Conservation (phyloP, 1,140 invertebrate species). For the Zaprionus davidi region DNA sequence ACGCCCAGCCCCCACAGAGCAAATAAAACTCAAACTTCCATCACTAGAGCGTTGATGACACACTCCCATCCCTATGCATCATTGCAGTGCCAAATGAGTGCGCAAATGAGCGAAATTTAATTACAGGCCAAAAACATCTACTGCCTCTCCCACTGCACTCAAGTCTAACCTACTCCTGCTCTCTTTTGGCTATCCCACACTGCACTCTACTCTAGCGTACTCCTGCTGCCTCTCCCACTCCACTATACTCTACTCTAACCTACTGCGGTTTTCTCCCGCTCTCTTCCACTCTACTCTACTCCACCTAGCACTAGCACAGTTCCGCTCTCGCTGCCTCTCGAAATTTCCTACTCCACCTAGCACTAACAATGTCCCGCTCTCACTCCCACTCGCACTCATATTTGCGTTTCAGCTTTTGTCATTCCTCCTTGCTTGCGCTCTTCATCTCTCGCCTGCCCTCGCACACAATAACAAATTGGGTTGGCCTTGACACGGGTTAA, state of each 20-base stretch:
- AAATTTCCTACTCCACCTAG: not conserved
- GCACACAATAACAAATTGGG: slow-evolving; percentile 46
- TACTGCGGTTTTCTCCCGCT: too few relatives aligned
- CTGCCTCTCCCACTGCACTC: not conserved
- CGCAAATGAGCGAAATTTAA: not conserved
- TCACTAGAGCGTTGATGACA: not conserved
- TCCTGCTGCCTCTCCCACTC: not conserved
- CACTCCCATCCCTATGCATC: not conserved
- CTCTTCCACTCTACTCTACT: not conserved
- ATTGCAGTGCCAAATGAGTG: not conserved
- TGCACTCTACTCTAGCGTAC: not conserved
- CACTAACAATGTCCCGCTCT: not conserved
- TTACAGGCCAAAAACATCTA: not conserved
- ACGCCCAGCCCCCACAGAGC: not conserved
- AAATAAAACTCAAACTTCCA: not conserved
- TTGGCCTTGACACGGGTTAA: slow-evolving; percentile 54
- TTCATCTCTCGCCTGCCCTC: slow-evolving; percentile 4
- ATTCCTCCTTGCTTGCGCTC: slow-evolving; percentile 1
- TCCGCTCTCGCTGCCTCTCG: not conserved
- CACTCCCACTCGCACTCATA: not conserved
- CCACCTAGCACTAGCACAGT: not conserved
- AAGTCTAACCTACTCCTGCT: too few relatives aligned
- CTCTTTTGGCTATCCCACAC: too few relatives aligned
- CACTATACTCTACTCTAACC: not conserved
- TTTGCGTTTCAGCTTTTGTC: slow-evolving; percentile 7